A percentile compares a stretch with the other conserved stretches of the same genome.
Conservation (phyloP, 2,888 invertebrate genomes). For the Schrankia costaestrigalis region DNA sequence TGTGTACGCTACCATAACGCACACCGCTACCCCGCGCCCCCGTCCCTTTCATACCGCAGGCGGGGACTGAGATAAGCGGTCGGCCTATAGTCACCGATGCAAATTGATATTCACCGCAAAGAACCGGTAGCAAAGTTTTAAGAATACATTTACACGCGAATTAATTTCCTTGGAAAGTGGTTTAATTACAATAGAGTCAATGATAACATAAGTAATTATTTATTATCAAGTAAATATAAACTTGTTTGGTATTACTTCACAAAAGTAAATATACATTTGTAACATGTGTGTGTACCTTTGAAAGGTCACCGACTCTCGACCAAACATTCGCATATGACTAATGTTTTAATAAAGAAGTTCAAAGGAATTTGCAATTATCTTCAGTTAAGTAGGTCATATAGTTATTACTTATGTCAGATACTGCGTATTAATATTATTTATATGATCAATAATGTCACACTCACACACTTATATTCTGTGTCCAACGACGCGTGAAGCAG, state of each 20-base stretch:
- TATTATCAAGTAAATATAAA: slow-evolving; percentile 1
- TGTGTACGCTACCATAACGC: too few relatives aligned
- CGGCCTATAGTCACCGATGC: too few relatives aligned
- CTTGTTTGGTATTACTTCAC: slow-evolving; percentile 14
- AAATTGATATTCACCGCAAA: too few relatives aligned
- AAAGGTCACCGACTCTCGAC: slow-evolving; percentile 31
- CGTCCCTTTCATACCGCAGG: too few relatives aligned
- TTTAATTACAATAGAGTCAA: too few relatives aligned
- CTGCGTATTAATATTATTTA: slow-evolving; percentile 8
- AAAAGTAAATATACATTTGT: slow-evolving; percentile 19
- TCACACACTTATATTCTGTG: not conserved
- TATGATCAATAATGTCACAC: slow-evolving; percentile 24
- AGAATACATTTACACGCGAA: too few relatives aligned
- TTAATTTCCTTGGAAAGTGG: too few relatives aligned
- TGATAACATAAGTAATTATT: too few relatives aligned
- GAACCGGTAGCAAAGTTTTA: too few relatives aligned
- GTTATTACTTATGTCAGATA: slow-evolving; percentile 14
- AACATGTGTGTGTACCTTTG: slow-evolving; percentile 8
- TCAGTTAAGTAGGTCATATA: slow-evolving; percentile 41
- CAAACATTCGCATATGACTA: slow-evolving; percentile 34
- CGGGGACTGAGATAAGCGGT: too few relatives aligned
- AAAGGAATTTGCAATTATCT: slow-evolving; percentile 45
- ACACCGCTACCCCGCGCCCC: too few relatives aligned
- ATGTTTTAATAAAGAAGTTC: slow-evolving; percentile 35
- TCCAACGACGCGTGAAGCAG: too few relatives aligned